Evolutionary conservation across 2,888 invertebrate genomes (phyloP).

Genomic region (Craniophora ligustri): DNA sequence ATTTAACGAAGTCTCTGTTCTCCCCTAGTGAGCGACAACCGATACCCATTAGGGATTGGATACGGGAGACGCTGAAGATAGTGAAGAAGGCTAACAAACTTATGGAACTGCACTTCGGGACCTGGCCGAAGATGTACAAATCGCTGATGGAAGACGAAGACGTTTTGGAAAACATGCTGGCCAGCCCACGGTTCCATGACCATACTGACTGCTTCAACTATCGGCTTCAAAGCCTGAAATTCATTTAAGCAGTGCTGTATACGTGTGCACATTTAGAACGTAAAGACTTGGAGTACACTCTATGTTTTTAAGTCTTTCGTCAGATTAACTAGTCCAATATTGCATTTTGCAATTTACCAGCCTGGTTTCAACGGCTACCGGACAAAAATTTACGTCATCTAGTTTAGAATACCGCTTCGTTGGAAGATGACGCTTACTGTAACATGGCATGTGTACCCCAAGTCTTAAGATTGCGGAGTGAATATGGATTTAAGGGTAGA

Average conservation of each 20-base stretch:
- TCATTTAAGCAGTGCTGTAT: conserved; percentile 10
- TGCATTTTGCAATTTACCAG: too few species aligned
- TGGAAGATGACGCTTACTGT: not conserved
- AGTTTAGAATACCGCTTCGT: too few species aligned
- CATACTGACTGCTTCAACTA: conserved; percentile 66
- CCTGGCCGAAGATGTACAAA: conserved; percentile 82
- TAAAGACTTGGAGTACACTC: conserved; percentile 6
- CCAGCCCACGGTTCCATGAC: conserved; percentile 63
- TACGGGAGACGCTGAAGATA: conserved; percentile 82
- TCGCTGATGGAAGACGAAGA: conserved; percentile 78
- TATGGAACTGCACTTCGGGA: conserved; percentile 85
- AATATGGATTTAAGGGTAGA: not conserved
- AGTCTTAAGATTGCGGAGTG: not conserved
- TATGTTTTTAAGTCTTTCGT: too few species aligned
- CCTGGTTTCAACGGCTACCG: too few species aligned
- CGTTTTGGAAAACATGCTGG: conserved; percentile 72
- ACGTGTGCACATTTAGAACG: not conserved
- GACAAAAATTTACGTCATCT: too few species aligned
- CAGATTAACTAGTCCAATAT: too few species aligned
- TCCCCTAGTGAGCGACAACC: conserved; percentile 27
- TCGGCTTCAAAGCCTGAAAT: conserved; percentile 8
- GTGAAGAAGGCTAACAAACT: conserved; percentile 84
- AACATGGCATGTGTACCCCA: conserved; percentile 18
- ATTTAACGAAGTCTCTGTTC: not conserved
- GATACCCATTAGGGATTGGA: conserved; percentile 75